Base-by-base conservation (phyloP, 2,888 invertebrate species). In the Caenorhabditis plicata region DNA sequence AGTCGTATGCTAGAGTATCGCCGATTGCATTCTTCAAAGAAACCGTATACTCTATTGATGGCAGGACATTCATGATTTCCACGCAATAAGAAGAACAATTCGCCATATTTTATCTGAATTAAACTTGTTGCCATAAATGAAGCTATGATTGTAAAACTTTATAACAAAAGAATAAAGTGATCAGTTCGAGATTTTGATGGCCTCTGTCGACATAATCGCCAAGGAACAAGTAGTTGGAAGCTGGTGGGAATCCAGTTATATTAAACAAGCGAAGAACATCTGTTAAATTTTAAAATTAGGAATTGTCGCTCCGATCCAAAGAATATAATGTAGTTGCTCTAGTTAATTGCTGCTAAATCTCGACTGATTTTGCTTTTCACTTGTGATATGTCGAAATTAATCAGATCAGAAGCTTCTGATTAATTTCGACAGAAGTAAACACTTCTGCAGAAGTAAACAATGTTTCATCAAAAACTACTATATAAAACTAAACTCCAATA, bases 151-250 rank as follows among this genome's bases (percentile, higher is more conserved):
- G n/a, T n/a, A n/a, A n/a, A n/a, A n/a, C n/a, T 38, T 72, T 74
- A 58, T 68, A 74, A 47, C 64, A 53, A 27, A 74, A 45, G 47
- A 74, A 64, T 13, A 74, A 61, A 13, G 67, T 62, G 51, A 73
- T 72, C 20, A 50, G 45, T 51, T 72, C 72, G 8, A 72, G 50
- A 39, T 65, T 69, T 49, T 73, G 72, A 36, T 65, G 67, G 2
- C 74, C 73, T n/a, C 74, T 55, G 46, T 74, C 72, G 26, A 74
- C 74, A 43, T 74, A 73, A 39, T 74, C 72, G 4, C 73, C 74
- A n/a, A 75, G 70, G 43, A 75, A 75, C 15, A 75, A 51, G 49
- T 74, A 75, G 44, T 73, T 74, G 19, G 56, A 50, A 4, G 38
- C 29, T 2, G 74, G 74, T 31, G 74, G 75, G 51, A 71, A 74